Conservation (phyloP, 2,888 invertebrate species). For the Apotomis capreana region DNA sequence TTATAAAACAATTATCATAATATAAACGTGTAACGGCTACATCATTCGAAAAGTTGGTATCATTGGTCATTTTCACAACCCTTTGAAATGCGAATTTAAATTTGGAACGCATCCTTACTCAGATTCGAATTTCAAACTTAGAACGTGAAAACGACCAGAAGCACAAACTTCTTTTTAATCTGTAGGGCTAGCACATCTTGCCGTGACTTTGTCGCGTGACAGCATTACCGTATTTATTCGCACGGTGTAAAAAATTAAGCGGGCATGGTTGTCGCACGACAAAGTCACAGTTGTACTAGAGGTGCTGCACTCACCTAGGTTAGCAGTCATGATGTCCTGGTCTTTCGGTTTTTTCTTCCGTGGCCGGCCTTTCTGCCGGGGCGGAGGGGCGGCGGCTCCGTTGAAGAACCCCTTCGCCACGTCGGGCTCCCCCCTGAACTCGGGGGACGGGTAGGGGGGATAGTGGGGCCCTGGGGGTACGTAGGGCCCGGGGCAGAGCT, state of each 20-base stretch:
- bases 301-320: conserved; percentile 86
- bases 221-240: too few relatives aligned
- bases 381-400: conserved; percentile 83
- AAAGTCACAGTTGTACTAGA: too few relatives aligned
- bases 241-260: too few relatives aligned
- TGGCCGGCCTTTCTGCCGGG: conserved; percentile 95
- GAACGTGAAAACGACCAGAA: background rate
- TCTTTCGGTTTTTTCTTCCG: conserved; percentile 96
- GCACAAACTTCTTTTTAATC: background rate
- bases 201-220: too few relatives aligned
- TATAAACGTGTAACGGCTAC: background rate
- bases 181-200: too few relatives aligned
- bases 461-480: conserved; percentile 76
- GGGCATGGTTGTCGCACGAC: too few relatives aligned
- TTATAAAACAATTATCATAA: background rate
- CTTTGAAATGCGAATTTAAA: background rate
- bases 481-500: conserved; percentile 83
- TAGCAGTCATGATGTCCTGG: conserved; percentile 92
- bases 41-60: background rate
- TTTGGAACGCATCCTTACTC: background rate
- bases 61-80: background rate
- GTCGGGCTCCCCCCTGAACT: conserved; percentile 78
- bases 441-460: conserved; percentile 84
- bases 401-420: conserved; percentile 84
- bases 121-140: background rate